Conservation (phyloP, 2,888 invertebrate genomes). For the Uloborus plumipes region DNA sequence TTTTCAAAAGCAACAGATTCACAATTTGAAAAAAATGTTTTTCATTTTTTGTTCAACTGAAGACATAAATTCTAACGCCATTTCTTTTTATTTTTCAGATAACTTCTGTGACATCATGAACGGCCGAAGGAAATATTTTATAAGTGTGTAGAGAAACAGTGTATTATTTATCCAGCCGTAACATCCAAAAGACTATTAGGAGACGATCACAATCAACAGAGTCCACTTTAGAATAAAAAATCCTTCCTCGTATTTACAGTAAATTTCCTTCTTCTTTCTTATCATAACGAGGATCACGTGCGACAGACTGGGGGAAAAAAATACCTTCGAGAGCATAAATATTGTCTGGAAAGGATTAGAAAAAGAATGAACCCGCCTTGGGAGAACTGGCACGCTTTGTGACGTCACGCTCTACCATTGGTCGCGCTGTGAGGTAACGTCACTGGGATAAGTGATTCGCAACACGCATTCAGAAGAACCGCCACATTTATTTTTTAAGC, state of each 20-base stretch:
- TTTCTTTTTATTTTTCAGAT: too few species aligned
- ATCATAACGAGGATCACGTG: constrained; percentile 22
- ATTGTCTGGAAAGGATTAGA: neutral
- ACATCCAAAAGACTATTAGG: too few species aligned
- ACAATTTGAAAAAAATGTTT: too few species aligned
- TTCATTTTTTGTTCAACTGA: too few species aligned
- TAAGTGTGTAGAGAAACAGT: too few species aligned
- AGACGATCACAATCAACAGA: too few species aligned
- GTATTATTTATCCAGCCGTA: too few species aligned
- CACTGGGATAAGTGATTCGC: constrained; percentile 52
- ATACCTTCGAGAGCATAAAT: constrained; percentile 1
- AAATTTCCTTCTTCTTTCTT: constrained; percentile 37
- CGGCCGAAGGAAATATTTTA: too few species aligned
- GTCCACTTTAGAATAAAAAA: neutral
- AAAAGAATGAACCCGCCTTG: constrained; percentile 33
- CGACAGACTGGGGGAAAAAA: constrained; percentile 8
- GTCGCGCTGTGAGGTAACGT: constrained; percentile 45
- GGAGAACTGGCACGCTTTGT: constrained; percentile 48
- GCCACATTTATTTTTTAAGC: neutral
- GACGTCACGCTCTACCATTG: constrained; percentile 56
- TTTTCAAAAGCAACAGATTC: too few species aligned
- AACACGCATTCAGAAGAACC: constrained; percentile 35
- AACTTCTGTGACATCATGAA: too few species aligned
- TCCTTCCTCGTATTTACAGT: constrained; percentile 17
- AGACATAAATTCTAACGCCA: too few species aligned